A percentile compares a stretch with the other conserved stretches of the same genome.
Conservation (phyloP, 23 tunicate genomes). For the Styela plicata region DNA sequence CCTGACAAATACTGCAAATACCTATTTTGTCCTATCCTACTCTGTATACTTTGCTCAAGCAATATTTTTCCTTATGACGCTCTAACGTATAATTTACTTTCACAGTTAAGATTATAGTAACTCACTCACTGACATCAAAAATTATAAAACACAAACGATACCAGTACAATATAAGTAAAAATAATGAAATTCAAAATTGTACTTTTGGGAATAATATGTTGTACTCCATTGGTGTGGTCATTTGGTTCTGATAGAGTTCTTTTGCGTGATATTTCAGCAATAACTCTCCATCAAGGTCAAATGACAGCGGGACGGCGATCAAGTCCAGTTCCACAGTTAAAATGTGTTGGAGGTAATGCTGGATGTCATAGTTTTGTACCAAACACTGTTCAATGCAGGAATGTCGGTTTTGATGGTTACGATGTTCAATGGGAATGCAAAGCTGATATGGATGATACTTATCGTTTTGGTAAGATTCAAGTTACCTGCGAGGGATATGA, state of each 20-base stretch:
- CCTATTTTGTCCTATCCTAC: too few species aligned
- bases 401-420: constrained; percentile 80
- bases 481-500: constrained; percentile 97
- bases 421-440: constrained; percentile 99
- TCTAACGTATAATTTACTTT: too few species aligned
- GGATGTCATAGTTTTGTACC: constrained; percentile 26
- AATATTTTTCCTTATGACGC: too few species aligned
- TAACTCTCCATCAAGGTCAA: constrained; percentile 76
- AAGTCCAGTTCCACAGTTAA: constrained; percentile 77
- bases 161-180: too few species aligned
- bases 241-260: constrained; percentile 25
- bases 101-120: too few species aligned
- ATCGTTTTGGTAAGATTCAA: constrained; percentile 73
- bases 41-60: too few species aligned
- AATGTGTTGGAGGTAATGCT: constrained; percentile 94
- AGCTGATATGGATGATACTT: constrained; percentile 81
- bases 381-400: constrained; percentile 58
- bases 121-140: too few species aligned
- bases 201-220: background rate
- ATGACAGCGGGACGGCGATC: constrained; percentile 84
- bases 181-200: too few species aligned
- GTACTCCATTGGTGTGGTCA: background rate
- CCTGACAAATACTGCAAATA: too few species aligned
- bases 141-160: too few species aligned
- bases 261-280: constrained; percentile 55